Conservation (phyloP, 1,140 invertebrate species). For the Dinothrombium tinctorium region DNA sequence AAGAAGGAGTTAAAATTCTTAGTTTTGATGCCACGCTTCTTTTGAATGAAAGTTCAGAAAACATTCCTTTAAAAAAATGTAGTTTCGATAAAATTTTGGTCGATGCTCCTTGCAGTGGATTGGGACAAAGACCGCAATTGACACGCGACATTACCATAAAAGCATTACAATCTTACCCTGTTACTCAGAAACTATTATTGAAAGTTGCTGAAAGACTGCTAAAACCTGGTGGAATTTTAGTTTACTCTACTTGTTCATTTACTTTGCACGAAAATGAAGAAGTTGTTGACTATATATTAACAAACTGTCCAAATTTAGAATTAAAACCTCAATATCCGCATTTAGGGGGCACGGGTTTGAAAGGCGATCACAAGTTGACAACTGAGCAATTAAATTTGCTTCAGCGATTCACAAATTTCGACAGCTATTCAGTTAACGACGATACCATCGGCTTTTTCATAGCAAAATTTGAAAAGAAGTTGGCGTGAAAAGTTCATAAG, state of each 20-base stretch:
- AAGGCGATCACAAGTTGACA: conserved; percentile 23
- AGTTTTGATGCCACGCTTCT: conserved; percentile 5
- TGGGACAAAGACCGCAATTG: conserved; percentile 56
- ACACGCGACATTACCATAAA: conserved; percentile 33
- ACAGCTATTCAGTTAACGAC: conserved; percentile 19
- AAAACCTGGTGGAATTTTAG: conserved; percentile 48
- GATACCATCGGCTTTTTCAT: conserved; percentile 64
- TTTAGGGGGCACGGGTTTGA: conserved; percentile 26
- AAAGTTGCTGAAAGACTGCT: conserved; percentile 36
- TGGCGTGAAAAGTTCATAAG: too few relatives aligned
- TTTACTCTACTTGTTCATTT: conserved; percentile 83
- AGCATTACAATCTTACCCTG: conserved; percentile 43
- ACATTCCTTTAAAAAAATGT: conserved; percentile 23
- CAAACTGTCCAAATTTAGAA: not conserved
- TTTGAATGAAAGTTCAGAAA: conserved; percentile 15
- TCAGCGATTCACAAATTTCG: conserved; percentile 35
- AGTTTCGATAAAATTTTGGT: conserved; percentile 34
- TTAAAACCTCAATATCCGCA: conserved; percentile 15
- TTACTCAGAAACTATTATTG: conserved; percentile 49
- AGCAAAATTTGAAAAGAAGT: conserved; percentile 40
- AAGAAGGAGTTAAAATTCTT: not conserved
- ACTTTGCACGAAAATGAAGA: conserved; percentile 91
- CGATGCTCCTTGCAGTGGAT: conserved; percentile 77
- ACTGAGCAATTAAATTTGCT: conserved; percentile 23
- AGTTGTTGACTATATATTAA: conserved; percentile 33